phyloP scores from a whole-genome alignment of 2,797 vertebrate species.

The Fistularia commersonii region DNA sequence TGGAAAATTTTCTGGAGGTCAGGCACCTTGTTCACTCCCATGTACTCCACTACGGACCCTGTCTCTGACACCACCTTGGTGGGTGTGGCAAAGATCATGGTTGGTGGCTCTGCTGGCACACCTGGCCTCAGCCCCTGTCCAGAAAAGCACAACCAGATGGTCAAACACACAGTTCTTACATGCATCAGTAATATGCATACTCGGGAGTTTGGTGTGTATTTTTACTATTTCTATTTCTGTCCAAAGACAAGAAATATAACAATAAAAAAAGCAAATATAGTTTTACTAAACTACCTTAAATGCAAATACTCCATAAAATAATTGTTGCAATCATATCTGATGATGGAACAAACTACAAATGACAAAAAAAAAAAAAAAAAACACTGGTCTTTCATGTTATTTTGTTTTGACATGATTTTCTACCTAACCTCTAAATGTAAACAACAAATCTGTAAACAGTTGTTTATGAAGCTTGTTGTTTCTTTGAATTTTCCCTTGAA shows the following conservation, averaged over 20 bases:
- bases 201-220: too few relatives aligned
- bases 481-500: slow-evolving; percentile 16
- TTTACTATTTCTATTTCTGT: too few relatives aligned
- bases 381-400: too few relatives aligned
- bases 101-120: slow-evolving; percentile 73
- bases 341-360: too few relatives aligned
- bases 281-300: too few relatives aligned
- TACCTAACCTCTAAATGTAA: too few relatives aligned
- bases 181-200: not conserved
- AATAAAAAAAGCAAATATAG: too few relatives aligned
- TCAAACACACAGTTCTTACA: not conserved
- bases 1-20: slow-evolving; percentile 91
- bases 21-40: slow-evolving; percentile 83
- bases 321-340: too few relatives aligned
- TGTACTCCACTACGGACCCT: slow-evolving; percentile 65
- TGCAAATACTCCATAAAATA: too few relatives aligned
- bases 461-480: slow-evolving; percentile 9
- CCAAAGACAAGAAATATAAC: too few relatives aligned
- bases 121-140: slow-evolving; percentile 83
- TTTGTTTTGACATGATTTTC: too few relatives aligned
- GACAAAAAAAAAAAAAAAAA: too few relatives aligned
- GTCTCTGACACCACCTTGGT: slow-evolving; percentile 79
- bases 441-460: not conserved
- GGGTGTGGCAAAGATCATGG: slow-evolving; percentile 83
- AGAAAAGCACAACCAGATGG: not conserved